phyloP scores from a whole-genome alignment of 1,140 invertebrate species.

The Pomacea maculata region DNA sequence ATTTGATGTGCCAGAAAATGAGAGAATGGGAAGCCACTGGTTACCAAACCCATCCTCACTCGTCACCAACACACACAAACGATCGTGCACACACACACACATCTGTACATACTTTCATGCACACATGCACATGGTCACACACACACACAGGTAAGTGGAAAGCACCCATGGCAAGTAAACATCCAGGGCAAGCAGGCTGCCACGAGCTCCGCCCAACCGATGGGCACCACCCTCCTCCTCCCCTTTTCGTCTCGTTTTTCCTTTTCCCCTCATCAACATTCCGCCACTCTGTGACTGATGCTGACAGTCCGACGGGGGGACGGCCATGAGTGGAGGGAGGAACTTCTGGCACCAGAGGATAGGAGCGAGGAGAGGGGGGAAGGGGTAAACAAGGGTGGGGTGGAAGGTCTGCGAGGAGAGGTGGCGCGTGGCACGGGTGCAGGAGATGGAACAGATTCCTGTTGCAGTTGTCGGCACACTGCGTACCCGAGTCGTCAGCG shows the following conservation, averaged over 20 bases:
- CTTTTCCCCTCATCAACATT: slow-evolving; percentile 1
- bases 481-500: background rate
- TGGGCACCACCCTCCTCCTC: background rate
- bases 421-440: background rate
- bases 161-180: no score
- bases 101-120: background rate
- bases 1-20: no score
- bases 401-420: background rate
- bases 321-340: background rate
- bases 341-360: background rate
- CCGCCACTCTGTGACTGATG: slow-evolving; percentile 7
- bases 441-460: background rate
- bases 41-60: no score
- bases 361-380: background rate
- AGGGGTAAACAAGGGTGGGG: background rate
- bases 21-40: no score
- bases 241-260: background rate
- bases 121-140: background rate
- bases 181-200: no score
- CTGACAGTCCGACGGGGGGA: slow-evolving; percentile 1
- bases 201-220: no score
- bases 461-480: background rate
- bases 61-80: no score
- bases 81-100: background rate
- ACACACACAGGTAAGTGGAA: background rate